These are phyloP conservation scores for Rhabdornis inornatus DNA, from an alignment of 2,113 vertebrate genomes.

Conservation along the genomic window DNA sequence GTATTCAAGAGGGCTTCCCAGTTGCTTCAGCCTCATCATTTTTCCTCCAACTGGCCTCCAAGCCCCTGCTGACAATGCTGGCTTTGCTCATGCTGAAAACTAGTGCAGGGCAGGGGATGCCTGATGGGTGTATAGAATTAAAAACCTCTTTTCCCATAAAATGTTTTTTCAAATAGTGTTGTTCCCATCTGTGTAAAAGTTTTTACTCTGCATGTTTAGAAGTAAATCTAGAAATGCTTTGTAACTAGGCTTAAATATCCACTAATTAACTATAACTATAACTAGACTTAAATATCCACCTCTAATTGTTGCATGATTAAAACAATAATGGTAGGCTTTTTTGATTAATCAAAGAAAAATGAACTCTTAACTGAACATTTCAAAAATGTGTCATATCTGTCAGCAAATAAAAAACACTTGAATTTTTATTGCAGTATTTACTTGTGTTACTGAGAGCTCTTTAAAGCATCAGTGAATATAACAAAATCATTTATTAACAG, in stretches of 20 bases:
- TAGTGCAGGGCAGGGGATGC: not conserved
- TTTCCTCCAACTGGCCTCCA: not conserved
- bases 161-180: not conserved
- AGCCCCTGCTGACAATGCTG: not conserved
- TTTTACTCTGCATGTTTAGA: not conserved
- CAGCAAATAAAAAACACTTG: not conserved
- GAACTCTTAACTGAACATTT: not conserved
- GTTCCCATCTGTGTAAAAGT: not conserved
- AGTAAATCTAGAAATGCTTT: not conserved
- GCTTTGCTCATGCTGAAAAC: not conserved
- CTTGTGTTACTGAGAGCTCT: not conserved
- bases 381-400: conserved; percentile 5
- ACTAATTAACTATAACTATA: not conserved
- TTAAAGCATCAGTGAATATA: not conserved
- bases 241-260: not conserved
- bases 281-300: not conserved
- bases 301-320: not conserved
- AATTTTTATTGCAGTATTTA: conserved; percentile 7
- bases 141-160: not conserved
- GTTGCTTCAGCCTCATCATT: not conserved
- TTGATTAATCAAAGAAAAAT: conserved; percentile 25
- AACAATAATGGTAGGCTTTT: not conserved
- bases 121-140: rapidly evolving
- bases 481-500: not conserved
- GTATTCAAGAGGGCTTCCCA: not conserved